Conservation (phyloP, 2,113 vertebrate species). For the Clupea harengus region DNA sequence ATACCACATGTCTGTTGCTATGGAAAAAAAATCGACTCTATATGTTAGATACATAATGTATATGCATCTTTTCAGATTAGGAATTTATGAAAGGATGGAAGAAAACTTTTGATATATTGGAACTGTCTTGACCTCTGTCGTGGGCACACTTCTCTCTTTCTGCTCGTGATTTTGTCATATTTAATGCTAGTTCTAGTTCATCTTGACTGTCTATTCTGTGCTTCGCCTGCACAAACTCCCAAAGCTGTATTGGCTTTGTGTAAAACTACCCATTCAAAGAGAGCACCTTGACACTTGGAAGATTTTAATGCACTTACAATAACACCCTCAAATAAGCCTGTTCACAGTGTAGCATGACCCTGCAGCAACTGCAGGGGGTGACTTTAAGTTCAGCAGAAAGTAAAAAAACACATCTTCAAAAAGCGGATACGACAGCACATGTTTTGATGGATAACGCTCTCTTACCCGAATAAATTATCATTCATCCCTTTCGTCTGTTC, state of each 20-base stretch:
- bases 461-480: constrained; percentile 5
- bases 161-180: not conserved
- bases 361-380: not conserved
- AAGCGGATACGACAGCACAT: not conserved
- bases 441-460: not conserved
- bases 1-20: not conserved
- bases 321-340: not conserved
- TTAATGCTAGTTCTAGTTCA: not conserved
- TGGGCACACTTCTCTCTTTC: not conserved
- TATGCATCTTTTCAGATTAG: not conserved
- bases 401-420: constrained; percentile 5
- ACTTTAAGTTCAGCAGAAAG: not conserved
- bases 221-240: not conserved
- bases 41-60: not conserved
- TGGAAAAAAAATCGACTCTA: not conserved
- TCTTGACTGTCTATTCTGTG: not conserved
- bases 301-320: not conserved
- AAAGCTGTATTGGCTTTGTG: not conserved
- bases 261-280: not conserved
- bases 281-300: not conserved
- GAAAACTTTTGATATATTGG: not conserved
- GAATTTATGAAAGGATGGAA: not conserved
- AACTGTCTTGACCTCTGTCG: not conserved
- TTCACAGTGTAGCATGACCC: not conserved
- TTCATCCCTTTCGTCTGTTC: not conserved